Evolutionary conservation across 2,888 invertebrate genomes (phyloP).

Genomic region (Aethes cnicana): DNA sequence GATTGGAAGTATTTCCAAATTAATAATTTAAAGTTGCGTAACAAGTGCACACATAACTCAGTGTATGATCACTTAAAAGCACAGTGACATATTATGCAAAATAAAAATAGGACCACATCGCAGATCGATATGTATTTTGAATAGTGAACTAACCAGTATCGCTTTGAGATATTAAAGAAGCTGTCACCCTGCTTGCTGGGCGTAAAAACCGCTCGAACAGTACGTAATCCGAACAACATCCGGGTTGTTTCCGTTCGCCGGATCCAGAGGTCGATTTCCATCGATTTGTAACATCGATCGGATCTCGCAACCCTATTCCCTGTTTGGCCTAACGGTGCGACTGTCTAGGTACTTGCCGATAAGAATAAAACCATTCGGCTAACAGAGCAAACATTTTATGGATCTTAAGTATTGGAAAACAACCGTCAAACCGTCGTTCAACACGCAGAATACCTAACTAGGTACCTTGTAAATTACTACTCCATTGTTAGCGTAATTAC

Average conservation of each 20-base stretch:
- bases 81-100: constrained; percentile 22
- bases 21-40: no score
- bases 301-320: constrained; percentile 34
- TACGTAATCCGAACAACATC: constrained; percentile 29
- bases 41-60: no score
- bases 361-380: constrained; percentile 65
- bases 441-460: constrained; percentile 21
- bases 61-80: background rate
- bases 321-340: constrained; percentile 67
- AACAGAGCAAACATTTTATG: constrained; percentile 59
- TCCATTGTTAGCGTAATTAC: constrained; percentile 37
- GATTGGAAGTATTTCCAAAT: no score
- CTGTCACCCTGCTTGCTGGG: constrained; percentile 25
- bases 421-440: constrained; percentile 40
- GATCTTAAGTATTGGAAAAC: constrained; percentile 52
- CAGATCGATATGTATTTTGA: constrained; percentile 17
- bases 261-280: constrained; percentile 15
- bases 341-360: constrained; percentile 52
- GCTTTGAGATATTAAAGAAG: constrained; percentile 26
- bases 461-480: constrained; percentile 31
- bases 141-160: constrained; percentile 29
- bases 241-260: constrained; percentile 25
- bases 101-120: constrained; percentile 14
- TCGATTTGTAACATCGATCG: constrained; percentile 7
- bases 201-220: constrained; percentile 24